Percentiles rank a stretch among this genome's conserved stretches.
These are phyloP conservation scores for Trachops cirrhosus DNA, from an alignment of 2,797 vertebrate species.

Conservation along the genomic window DNA sequence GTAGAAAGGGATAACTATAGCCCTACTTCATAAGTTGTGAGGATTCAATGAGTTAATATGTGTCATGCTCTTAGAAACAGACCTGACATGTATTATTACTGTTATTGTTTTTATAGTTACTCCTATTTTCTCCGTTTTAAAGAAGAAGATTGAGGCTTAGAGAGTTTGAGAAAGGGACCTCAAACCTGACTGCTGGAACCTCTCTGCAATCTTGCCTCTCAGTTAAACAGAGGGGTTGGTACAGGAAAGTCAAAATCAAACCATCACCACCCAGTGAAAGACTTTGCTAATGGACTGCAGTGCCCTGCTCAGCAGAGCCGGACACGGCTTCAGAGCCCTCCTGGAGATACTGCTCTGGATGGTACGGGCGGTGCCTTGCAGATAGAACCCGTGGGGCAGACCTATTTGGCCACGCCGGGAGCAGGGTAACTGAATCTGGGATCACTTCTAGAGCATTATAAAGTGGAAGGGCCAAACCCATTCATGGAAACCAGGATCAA, in stretches of 20 bases:
- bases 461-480: neutral
- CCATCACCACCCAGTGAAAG: neutral
- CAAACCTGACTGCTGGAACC: neutral
- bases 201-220: neutral
- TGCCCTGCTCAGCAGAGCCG: neutral
- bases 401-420: neutral
- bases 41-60: neutral
- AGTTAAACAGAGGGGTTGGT: neutral
- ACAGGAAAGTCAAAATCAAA: neutral
- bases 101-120: neutral
- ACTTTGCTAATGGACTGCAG: neutral
- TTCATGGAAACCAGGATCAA: neutral
- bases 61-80: neutral
- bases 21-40: neutral
- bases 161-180: neutral
- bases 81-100: neutral
- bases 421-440: neutral
- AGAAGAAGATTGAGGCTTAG: neutral
- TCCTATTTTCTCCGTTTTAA: neutral
- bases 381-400: neutral
- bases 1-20: neutral
- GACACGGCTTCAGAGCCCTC: neutral
- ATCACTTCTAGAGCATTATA: neutral
- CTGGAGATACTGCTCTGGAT: neutral
- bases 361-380: neutral